A percentile compares a stretch with the other conserved stretches of the same genome.
These are phyloP conservation scores for Pseudomyrmex flavicornis DNA, from an alignment of 1,140 invertebrate genomes.

Conservation along the genomic window DNA sequence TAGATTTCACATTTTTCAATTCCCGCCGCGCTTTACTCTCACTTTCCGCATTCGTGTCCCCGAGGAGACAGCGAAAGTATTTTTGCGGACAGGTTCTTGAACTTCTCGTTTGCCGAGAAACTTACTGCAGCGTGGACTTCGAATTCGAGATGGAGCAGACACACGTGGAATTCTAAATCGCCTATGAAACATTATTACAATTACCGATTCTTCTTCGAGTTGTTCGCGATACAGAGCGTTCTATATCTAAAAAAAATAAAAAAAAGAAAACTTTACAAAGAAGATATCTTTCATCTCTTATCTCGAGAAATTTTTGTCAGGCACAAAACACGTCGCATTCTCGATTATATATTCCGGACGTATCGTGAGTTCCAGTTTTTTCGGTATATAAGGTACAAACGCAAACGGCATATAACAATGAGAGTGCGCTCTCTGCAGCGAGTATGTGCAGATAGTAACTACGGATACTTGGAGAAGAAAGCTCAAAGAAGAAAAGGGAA, in stretches of 20 bases:
- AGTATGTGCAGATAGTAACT: not conserved
- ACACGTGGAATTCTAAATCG: not conserved
- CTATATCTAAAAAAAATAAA: too few species aligned
- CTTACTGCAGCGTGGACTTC: constrained; percentile 10
- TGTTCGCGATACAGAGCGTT: too few species aligned
- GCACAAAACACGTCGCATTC: not conserved
- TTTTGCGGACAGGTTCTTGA: constrained; percentile 9
- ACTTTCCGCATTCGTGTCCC: constrained; percentile 22
- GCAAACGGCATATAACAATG: constrained; percentile 2
- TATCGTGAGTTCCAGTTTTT: constrained; percentile 7
- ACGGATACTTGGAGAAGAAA: constrained; percentile 12
- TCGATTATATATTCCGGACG: constrained; percentile 24
- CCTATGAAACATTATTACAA: not conserved
- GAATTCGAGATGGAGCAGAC: constrained; percentile 11
- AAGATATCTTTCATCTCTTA: not conserved
- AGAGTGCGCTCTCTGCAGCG: constrained; percentile 9
- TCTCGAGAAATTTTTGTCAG: not conserved
- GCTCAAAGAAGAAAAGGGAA: not conserved
- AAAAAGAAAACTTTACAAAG: too few species aligned
- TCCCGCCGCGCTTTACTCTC: constrained; percentile 30
- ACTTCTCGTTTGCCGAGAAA: constrained; percentile 42
- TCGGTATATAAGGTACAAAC: not conserved
- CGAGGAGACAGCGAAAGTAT: constrained; percentile 36
- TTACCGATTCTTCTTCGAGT: not conserved
- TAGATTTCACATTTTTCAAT: constrained; percentile 39